Evolutionary conservation across 1,140 invertebrate species (phyloP), one percentile per base, ranked within the genome.

Genomic region (Teleopsis dalmanni): DNA sequence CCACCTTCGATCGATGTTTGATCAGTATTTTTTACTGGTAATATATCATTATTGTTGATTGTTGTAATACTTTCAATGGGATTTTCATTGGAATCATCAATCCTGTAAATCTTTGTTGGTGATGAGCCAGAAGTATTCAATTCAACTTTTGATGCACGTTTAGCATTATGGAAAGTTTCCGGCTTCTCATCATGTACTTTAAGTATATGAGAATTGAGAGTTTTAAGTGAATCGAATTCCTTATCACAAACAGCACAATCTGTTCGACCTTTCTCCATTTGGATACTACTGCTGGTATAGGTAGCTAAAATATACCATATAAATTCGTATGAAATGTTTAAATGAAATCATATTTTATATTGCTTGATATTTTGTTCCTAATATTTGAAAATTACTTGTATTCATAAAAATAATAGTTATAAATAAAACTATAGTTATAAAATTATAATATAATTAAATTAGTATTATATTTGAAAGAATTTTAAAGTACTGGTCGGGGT

Each of bases 211-310:
- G 60, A 58, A n/a, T 58, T 51, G 2, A 68, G 43, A 5, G 54
- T 58, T 7, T 65, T 60, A 13, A 57, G 56, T 29, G 58, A 64
- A 13, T 65, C 57, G 43, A 66, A 71, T 29, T 60, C 52, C 51
- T 66, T 64, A 45, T 59, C 57, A 40, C 69, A 71, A 23, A 59
- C 58, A 11, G 61, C 57, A 51, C 70, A 72, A 38, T 10, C 78
- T 68, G 61, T 85, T 81, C 4, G 75, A 60, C 59, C 84, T 29
- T 56, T 57, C 53, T n/a, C 50, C 61, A 23, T 26, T 16, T 26
- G 2, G 51, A 56, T 46, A 26, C 16, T 7, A 31, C 27, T 6
- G 42, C 42, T 44, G 16, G 14, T 33, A 49, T 33, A 41, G 6
- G 19, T 16, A 34, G 22, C 4, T 31, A 18, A 44, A 37, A 14